Percentiles rank a stretch among this genome's conserved stretches.
phyloP scores from a whole-genome alignment of 2,888 invertebrate genomes.

The Chloromyia formosa region DNA sequence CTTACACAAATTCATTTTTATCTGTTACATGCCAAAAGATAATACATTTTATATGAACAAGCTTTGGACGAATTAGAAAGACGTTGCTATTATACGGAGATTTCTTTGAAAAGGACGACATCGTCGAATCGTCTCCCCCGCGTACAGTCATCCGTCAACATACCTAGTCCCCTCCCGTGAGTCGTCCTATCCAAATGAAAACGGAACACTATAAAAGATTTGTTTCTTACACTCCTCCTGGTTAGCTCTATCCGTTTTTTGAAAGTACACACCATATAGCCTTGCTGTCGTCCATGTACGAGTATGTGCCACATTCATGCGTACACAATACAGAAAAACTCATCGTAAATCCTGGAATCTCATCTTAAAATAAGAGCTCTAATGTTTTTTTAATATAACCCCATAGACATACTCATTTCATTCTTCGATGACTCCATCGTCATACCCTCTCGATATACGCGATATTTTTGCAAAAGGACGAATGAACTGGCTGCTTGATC shows the following conservation, averaged over 20 bases:
- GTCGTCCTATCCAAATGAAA: conserved; percentile 22
- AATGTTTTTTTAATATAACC: conserved; percentile 45
- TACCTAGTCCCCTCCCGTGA: background rate
- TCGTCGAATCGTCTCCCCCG: too few relatives aligned
- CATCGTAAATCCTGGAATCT: conserved; percentile 44
- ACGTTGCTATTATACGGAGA: conserved; percentile 21
- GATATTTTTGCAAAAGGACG: background rate
- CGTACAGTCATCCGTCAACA: too few relatives aligned
- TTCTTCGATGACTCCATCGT: conserved; percentile 39
- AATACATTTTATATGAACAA: conserved; percentile 19
- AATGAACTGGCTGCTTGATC: too few relatives aligned
- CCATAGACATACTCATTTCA: conserved; percentile 44
- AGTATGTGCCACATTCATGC: conserved; percentile 15
- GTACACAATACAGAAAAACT: conserved; percentile 40
- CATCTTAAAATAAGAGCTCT: conserved; percentile 45
- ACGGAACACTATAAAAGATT: conserved; percentile 34
- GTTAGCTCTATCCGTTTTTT: background rate
- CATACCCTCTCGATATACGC: background rate
- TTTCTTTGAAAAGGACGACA: background rate
- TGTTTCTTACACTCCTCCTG: conserved; percentile 22
- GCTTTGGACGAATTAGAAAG: conserved; percentile 2
- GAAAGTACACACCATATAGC: too few relatives aligned
- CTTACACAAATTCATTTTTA: background rate
- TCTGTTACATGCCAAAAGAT: background rate
- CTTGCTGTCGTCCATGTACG: too few relatives aligned